Conservation (phyloP, 2,797 vertebrate species). For the Diplodus sargus region DNA sequence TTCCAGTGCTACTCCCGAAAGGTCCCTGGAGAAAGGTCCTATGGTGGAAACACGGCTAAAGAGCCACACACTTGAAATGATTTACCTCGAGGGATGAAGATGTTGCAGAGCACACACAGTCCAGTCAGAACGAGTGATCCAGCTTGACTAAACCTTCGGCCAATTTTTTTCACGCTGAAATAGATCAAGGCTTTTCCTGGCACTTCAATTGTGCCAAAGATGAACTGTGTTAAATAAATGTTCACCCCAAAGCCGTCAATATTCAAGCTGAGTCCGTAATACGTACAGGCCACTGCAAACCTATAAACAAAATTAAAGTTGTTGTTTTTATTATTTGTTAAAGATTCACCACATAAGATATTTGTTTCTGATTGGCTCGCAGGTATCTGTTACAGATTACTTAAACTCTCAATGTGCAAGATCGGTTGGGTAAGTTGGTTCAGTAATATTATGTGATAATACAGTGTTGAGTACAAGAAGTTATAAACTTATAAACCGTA, state of each 20-base stretch:
- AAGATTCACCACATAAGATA: conserved; percentile 6
- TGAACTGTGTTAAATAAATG: conserved; percentile 89
- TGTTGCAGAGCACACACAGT: conserved; percentile 71
- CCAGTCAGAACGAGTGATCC: conserved; percentile 78
- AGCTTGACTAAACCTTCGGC: conserved; percentile 81
- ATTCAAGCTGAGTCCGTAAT: conserved; percentile 89
- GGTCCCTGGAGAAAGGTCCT: too few species aligned
- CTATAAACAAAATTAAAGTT: conserved; percentile 66
- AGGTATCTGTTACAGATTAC: background rate
- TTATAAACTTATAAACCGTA: too few species aligned
- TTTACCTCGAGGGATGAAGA: conserved; percentile 78
- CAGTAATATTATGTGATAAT: background rate
- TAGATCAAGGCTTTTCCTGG: conserved; percentile 85
- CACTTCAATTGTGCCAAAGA: conserved; percentile 87
- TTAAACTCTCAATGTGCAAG: background rate
- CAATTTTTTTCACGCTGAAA: conserved; percentile 77
- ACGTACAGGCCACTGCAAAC: conserved; percentile 88
- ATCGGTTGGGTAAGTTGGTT: background rate
- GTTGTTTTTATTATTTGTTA: background rate
- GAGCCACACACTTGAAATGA: background rate
- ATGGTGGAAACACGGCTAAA: background rate
- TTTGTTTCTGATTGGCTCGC: background rate
- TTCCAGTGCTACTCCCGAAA: too few species aligned
- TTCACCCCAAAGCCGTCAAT: conserved; percentile 85
- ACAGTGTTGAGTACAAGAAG: background rate